These are phyloP conservation scores for Diplazon laetatorius DNA, from an alignment of 2,888 invertebrate species.

Conservation along the genomic window DNA sequence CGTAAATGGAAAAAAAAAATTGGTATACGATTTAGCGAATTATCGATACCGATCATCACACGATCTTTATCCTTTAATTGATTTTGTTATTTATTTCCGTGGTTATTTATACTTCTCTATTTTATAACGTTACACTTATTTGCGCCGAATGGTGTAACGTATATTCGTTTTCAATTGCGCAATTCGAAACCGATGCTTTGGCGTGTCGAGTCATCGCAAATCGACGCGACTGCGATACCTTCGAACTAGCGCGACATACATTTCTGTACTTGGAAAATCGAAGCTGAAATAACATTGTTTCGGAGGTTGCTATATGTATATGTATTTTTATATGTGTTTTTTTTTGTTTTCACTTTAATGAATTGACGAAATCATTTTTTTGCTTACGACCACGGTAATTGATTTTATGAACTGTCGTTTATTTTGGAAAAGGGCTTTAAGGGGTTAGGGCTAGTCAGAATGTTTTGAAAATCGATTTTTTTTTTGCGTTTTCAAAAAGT, in stretches of 20 bases:
- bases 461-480: too few relatives aligned
- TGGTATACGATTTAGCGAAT: constrained; percentile 74
- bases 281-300: too few relatives aligned
- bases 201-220: too few relatives aligned
- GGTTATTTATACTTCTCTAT: neutral
- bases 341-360: neutral
- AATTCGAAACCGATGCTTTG: too few relatives aligned
- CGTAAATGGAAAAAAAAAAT: constrained; percentile 74
- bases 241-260: too few relatives aligned
- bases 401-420: neutral
- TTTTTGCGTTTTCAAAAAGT: too few relatives aligned
- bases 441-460: too few relatives aligned
- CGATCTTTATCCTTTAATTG: constrained; percentile 76
- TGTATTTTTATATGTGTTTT: too few relatives aligned
- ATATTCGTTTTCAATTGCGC: neutral
- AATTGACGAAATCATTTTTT: neutral
- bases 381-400: neutral
- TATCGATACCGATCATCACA: constrained; percentile 73
- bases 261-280: too few relatives aligned
- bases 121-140: neutral
- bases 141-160: neutral
- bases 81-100: constrained; percentile 9
- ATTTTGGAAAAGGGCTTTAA: neutral
- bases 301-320: too few relatives aligned
- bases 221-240: too few relatives aligned